These are phyloP conservation scores for Lomographa bimaculata DNA, from an alignment of 2,888 invertebrate genomes.

Conservation along the genomic window DNA sequence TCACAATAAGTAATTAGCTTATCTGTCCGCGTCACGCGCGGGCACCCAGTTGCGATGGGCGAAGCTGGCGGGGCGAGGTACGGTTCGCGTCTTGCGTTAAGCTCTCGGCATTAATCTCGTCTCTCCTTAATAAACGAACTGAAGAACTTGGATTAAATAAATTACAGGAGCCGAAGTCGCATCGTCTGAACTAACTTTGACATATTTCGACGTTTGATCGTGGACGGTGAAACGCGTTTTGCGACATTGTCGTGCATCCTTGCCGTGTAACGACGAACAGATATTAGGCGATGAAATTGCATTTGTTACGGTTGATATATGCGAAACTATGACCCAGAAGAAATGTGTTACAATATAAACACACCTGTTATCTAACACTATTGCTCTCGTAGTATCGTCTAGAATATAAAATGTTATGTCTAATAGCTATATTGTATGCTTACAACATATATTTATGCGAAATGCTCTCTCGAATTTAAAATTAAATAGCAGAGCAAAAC, in stretches of 20 bases:
- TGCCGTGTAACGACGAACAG: slow-evolving; percentile 4
- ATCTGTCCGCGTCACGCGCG: slow-evolving; percentile 72
- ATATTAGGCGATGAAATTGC: slow-evolving; percentile 17
- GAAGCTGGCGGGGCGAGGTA: slow-evolving; percentile 33
- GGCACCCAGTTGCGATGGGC: slow-evolving; percentile 41
- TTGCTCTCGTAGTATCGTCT: slow-evolving; percentile 7
- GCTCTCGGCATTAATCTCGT: slow-evolving; percentile 67
- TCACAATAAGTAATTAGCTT: slow-evolving; percentile 79
- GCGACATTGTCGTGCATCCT: slow-evolving; percentile 3
- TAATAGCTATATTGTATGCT: too few species aligned
- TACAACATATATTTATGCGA: too few species aligned
- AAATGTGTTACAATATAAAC: slow-evolving; percentile 8
- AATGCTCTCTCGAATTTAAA: too few species aligned
- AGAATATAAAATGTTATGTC: too few species aligned
- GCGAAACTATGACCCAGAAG: slow-evolving; percentile 15
- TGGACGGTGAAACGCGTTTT: slow-evolving; percentile 7
- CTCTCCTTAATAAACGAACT: slow-evolving; percentile 68
- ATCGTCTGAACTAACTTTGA: slow-evolving; percentile 32
- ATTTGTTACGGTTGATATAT: slow-evolving; percentile 23
- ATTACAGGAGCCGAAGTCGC: slow-evolving; percentile 54
- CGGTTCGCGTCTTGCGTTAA: slow-evolving; percentile 63
- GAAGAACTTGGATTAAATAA: slow-evolving; percentile 63
- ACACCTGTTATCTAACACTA: neutral
- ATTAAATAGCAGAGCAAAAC: slow-evolving; percentile 3
- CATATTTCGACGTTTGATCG: slow-evolving; percentile 13